phyloP scores from a whole-genome alignment of 2,113 vertebrate species.

The Hippolais icterina region DNA sequence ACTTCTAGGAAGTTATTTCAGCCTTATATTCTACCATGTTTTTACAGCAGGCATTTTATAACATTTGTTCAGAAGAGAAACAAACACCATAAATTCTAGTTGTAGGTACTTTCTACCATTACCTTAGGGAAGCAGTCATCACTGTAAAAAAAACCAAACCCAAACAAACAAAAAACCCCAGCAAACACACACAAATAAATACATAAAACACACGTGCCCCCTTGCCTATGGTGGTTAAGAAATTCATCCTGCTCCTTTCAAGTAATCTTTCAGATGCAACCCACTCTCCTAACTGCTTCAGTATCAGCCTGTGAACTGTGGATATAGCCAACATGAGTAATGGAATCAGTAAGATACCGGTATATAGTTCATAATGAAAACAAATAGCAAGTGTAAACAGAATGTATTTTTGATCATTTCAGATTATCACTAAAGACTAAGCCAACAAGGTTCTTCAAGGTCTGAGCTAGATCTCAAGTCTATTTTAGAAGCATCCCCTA shows the following conservation, averaged over 20 bases:
- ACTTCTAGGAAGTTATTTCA: not conserved
- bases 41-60: not conserved
- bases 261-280: not conserved
- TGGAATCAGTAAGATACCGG: not conserved
- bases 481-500: not conserved
- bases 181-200: not conserved
- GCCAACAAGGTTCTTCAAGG: not conserved
- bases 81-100: not conserved
- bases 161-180: not conserved
- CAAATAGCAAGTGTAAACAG: not conserved
- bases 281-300: not conserved
- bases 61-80: not conserved
- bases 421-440: not conserved
- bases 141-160: not conserved
- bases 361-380: not conserved
- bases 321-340: not conserved
- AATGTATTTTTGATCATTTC: not conserved
- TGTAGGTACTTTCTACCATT: not conserved
- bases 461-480: not conserved
- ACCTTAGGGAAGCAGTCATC: not conserved
- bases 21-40: not conserved
- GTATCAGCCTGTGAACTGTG: not conserved
- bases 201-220: rapidly evolving
- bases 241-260: not conserved
- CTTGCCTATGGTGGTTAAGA: not conserved